Evolutionary conservation across 2,888 invertebrate genomes (phyloP).

Genomic region (Minunthozetes semirufus): DNA sequence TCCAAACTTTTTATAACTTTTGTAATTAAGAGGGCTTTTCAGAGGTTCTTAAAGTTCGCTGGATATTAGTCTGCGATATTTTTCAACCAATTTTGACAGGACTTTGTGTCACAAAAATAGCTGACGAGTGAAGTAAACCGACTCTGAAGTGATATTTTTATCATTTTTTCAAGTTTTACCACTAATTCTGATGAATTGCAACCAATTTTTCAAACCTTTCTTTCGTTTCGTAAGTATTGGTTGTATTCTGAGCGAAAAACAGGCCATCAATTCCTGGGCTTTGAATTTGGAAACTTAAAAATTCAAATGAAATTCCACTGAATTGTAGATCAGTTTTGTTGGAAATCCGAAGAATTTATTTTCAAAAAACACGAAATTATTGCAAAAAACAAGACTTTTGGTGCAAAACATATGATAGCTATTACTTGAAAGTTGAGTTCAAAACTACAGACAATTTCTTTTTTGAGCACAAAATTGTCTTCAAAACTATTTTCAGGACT

Average conservation of each 20-base stretch:
- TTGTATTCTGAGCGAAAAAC: neutral
- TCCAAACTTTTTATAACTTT: too few relatives aligned
- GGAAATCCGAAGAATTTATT: neutral
- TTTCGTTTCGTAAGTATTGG: neutral
- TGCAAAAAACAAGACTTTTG: too few relatives aligned
- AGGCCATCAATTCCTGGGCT: neutral
- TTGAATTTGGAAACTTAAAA: neutral
- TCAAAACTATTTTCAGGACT: too few relatives aligned
- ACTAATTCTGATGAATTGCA: slow-evolving; percentile 29
- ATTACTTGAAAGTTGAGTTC: too few relatives aligned
- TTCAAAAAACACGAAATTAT: too few relatives aligned
- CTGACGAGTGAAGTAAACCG: neutral
- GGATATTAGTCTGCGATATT: too few relatives aligned
- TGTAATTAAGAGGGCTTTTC: too few relatives aligned
- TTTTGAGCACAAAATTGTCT: too few relatives aligned
- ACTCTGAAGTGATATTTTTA: neutral
- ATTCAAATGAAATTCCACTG: neutral
- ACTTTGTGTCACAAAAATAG: neutral
- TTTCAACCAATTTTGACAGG: too few relatives aligned
- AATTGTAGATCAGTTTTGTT: slow-evolving; percentile 4
- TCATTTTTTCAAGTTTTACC: neutral
- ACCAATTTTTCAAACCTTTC: slow-evolving; percentile 28
- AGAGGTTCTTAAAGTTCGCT: too few relatives aligned
- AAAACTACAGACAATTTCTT: too few relatives aligned
- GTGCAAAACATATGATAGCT: too few relatives aligned